Percentiles rank a stretch among this genome's conserved stretches.
Conservation (phyloP, 2,113 vertebrate species). For the Poecilia latipinna region DNA sequence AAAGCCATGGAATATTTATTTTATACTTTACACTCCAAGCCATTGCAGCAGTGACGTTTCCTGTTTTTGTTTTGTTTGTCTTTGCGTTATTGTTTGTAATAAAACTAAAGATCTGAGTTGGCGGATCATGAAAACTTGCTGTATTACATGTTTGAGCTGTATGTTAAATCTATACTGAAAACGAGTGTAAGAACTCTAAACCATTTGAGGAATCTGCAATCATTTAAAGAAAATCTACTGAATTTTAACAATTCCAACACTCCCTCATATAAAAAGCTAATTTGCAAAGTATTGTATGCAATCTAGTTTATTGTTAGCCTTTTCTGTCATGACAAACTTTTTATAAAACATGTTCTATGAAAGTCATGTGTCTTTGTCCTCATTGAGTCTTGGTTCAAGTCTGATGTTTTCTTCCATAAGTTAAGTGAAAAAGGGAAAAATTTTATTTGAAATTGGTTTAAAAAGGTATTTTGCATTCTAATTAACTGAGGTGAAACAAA, state of each 20-base stretch:
- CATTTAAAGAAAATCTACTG: too few species aligned
- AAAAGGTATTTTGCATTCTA: background rate
- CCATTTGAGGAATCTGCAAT: too few species aligned
- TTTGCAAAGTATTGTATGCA: slow-evolving; percentile 31
- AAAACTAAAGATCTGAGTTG: background rate
- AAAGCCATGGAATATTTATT: slow-evolving; percentile 65
- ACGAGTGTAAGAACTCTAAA: background rate
- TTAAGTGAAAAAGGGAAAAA: background rate
- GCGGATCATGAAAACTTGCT: rapidly evolving
- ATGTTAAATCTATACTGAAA: slow-evolving; percentile 4
- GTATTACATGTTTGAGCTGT: background rate
- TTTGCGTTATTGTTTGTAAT: slow-evolving; percentile 11
- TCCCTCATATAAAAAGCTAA: slow-evolving; percentile 9
- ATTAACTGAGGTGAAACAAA: background rate
- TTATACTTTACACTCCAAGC: slow-evolving; percentile 41
- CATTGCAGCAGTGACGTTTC: slow-evolving; percentile 1
- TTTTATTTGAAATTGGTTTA: background rate
- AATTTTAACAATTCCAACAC: slow-evolving; percentile 1
- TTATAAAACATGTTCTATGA: slow-evolving; percentile 70
- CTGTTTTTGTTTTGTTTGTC: background rate
- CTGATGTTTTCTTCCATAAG: background rate
- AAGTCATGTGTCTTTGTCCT: slow-evolving; percentile 20
- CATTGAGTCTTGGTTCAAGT: slow-evolving; percentile 1
- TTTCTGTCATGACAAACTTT: slow-evolving; percentile 46
- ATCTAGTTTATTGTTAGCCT: slow-evolving; percentile 30